Conservation (phyloP, 2,113 vertebrate genomes). For the Sceloporus undulatus region DNA sequence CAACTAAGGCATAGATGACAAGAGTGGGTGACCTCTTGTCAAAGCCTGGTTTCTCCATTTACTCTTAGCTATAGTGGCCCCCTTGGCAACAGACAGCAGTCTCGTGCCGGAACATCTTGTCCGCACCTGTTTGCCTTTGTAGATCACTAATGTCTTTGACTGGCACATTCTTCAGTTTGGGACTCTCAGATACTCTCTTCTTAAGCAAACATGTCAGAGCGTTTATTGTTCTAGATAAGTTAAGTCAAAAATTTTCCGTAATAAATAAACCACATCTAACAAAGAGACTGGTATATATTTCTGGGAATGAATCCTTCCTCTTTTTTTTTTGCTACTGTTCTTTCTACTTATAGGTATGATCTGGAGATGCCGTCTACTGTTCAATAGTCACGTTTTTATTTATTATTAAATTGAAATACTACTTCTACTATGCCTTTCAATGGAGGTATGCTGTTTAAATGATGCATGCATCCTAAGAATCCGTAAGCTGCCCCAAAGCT, state of each 20-base stretch:
- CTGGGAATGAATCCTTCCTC: conserved; percentile 26
- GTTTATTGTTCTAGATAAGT: conserved; percentile 55
- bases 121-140: neutral
- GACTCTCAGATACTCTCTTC: neutral
- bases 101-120: neutral
- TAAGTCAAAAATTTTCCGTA: conserved; percentile 61
- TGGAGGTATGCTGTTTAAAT: no score
- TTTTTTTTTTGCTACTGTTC: conserved; percentile 26
- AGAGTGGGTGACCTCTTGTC: neutral
- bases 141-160: conserved; percentile 12
- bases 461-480: no score
- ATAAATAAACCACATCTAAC: conserved; percentile 46
- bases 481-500: no score
- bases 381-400: neutral
- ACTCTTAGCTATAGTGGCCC: neutral
- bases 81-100: neutral
- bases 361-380: neutral
- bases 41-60: neutral
- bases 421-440: no score
- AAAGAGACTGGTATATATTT: conserved; percentile 54
- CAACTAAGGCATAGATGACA: neutral
- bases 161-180: conserved; percentile 6
- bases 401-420: neutral
- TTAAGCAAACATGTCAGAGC: conserved; percentile 24
- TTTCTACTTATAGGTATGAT: neutral